A percentile compares a stretch with the other conserved stretches of the same genome.
Conservation (phyloP, 2,113 vertebrate species). For the Dicerorhinus sumatrensis region DNA sequence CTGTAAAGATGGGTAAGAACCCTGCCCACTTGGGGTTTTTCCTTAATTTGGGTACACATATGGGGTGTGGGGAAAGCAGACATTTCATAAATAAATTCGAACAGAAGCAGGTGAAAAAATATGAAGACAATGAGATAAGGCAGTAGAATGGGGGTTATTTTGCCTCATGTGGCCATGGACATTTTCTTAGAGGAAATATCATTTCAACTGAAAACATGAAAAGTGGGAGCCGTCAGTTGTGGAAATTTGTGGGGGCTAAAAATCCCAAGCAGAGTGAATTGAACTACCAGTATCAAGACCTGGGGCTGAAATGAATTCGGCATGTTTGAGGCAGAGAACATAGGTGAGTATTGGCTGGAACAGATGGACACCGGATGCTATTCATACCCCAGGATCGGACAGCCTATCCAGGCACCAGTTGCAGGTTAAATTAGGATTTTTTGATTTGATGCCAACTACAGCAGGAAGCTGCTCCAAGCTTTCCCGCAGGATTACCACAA, state of each 20-base stretch:
- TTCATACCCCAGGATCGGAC: background rate
- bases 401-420: background rate
- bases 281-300: background rate
- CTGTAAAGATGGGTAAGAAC: background rate
- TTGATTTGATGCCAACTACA: background rate
- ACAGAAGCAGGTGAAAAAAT: background rate
- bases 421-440: background rate
- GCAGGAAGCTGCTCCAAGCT: background rate
- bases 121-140: background rate
- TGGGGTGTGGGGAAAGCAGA: no score
- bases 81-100: background rate
- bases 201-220: background rate
- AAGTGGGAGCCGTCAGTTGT: background rate
- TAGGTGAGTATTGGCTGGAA: background rate
- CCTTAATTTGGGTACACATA: background rate
- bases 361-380: no score
- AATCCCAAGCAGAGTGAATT: background rate
- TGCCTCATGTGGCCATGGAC: background rate
- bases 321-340: no score
- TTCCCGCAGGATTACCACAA: background rate
- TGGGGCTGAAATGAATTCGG: no score
- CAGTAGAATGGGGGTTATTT: background rate
- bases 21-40: background rate
- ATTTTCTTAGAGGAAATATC: background rate
- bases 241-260: background rate